Evolutionary conservation across 2,113 vertebrate species (phyloP), one percentile per base, ranked within the genome.

Genomic region (Cyphomyrus plagiostoma): DNA sequence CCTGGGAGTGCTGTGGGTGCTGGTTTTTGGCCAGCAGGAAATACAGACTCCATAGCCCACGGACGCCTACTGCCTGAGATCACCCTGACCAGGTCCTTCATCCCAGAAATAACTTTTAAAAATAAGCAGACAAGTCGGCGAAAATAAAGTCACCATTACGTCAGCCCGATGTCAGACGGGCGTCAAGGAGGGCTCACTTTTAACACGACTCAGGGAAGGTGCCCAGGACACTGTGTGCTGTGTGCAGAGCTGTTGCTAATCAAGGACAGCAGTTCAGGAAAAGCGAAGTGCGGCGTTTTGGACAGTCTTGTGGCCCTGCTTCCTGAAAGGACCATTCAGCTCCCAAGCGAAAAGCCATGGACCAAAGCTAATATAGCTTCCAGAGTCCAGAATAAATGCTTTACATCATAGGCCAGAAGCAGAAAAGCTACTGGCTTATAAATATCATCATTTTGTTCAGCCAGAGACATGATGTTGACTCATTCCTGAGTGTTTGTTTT

Each of bases 401-500:
- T 88, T 23, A 66, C 21, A 42, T 88, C 87, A 88, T n/a, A 66
- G 45, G 30, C 39, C 58, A 53, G 35, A 42, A 50, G 21, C 30
- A 58, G 8, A 88, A 66, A 35, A 66, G 35, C 52, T n/a, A 39
- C 30, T 35, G 15, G 50, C 48, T 49, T 35, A 53, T 53, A 66
- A 66, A 53, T 86, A 80, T 80, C 82, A 53, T 21, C 3, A 53
- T 50, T 62, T 88, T 45, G 11, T 87, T 26, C 17, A 23, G 30
- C 7, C 35, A 49, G 85, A 66, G 56, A 46, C 87, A 62, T 45
- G 45, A 26, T 86, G 49, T 86, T 48, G 46, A 46, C 82, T 85
- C 46, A 49, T 48, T 46, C n/a, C 46, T 86, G 52, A 58, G 86
- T 49, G 7, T 86, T 87, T 87, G 48, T 87, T 87, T 86, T 87